phyloP scores from a whole-genome alignment of 64 coral and sea anemone species.

The Trachythela sp. region DNA sequence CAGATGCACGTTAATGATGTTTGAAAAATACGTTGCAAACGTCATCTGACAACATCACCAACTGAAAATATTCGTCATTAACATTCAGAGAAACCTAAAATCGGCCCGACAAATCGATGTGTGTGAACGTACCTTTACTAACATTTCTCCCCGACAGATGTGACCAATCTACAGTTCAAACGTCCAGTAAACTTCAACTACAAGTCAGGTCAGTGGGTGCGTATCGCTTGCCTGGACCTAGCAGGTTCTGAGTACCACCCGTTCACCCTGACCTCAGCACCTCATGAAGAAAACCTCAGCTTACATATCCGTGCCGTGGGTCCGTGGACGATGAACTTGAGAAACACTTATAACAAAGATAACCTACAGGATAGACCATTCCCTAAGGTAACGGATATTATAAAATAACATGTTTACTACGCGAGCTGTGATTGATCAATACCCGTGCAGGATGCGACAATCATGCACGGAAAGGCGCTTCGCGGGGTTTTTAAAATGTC shows the following conservation, averaged over 20 bases:
- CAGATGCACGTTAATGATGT: no score
- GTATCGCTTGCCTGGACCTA: neutral
- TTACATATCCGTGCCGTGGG: neutral
- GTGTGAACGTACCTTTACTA: no score
- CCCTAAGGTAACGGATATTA: neutral
- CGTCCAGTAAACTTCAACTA: constrained; percentile 24
- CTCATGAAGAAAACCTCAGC: constrained; percentile 9
- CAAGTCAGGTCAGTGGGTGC: constrained; percentile 12
- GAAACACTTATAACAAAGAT: constrained; percentile 9
- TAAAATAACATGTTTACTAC: no score
- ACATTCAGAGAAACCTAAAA: no score
- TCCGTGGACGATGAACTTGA: neutral
- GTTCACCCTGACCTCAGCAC: neutral
- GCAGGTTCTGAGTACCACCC: neutral
- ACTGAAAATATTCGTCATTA: no score
- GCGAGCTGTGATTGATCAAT: no score
- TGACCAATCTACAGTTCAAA: constrained; percentile 8
- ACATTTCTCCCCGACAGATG: neutral
- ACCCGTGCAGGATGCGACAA: no score
- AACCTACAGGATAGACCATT: neutral
- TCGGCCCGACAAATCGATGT: no score
- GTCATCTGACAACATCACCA: no score
- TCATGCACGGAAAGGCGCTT: no score
- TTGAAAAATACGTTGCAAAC: no score
- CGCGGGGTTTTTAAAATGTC: no score